phyloP scores from a whole-genome alignment of 1,140 invertebrate species.

The Drosophila elegans region DNA sequence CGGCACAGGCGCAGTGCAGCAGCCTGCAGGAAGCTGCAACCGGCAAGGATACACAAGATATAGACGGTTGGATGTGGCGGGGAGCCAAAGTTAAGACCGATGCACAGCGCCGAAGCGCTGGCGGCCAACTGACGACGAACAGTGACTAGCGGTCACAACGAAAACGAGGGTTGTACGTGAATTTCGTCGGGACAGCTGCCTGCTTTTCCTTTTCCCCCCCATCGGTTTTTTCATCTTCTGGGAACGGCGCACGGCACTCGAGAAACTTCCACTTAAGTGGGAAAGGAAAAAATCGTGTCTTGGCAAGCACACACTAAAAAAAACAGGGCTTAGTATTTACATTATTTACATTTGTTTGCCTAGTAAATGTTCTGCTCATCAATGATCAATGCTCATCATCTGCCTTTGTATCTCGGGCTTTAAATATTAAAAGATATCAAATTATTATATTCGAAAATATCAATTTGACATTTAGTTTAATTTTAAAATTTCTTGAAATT shows the following conservation, averaged over 20 bases:
- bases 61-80: background rate
- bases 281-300: constrained; percentile 46
- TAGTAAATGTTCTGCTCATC: no score
- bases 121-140: constrained; percentile 50
- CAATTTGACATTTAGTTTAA: no score
- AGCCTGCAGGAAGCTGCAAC: constrained; percentile 2
- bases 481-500: no score
- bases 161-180: constrained; percentile 50
- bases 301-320: constrained; percentile 8
- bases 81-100: constrained; percentile 30
- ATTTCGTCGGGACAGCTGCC: constrained; percentile 25
- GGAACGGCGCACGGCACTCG: constrained; percentile 57
- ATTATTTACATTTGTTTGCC: no score
- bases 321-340: background rate
- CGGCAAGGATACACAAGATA: background rate
- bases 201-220: constrained; percentile 38
- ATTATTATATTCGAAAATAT: no score
- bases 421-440: no score
- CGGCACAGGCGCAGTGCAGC: constrained; percentile 12
- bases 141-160: constrained; percentile 16
- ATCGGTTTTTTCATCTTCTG: constrained; percentile 24
- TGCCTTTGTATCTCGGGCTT: no score
- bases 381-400: no score
- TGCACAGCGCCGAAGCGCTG: constrained; percentile 62
- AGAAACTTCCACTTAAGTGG: constrained; percentile 66